phyloP scores from a whole-genome alignment of 2,113 vertebrate species.

The Dasyurus viverrinus region DNA sequence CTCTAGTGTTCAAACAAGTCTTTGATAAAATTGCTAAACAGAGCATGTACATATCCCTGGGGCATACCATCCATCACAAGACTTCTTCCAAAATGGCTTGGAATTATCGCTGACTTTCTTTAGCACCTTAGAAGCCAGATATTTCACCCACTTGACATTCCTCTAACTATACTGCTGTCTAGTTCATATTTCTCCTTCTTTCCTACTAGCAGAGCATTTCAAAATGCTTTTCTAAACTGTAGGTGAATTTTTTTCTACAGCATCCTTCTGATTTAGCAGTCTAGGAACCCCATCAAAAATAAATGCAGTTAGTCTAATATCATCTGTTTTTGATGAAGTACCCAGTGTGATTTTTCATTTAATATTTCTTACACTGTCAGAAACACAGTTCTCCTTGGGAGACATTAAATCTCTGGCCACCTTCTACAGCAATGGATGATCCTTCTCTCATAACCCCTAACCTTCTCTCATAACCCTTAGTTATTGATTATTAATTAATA shows the following conservation, averaged over 20 bases:
- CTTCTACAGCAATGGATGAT: neutral
- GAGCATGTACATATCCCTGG: neutral
- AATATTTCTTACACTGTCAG: neutral
- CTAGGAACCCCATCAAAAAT: neutral
- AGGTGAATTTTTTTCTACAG: neutral
- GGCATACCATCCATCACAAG: neutral
- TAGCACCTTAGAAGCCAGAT: neutral
- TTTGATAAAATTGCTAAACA: neutral
- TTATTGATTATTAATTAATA: no score
- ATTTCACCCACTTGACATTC: neutral
- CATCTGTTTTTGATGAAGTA: neutral
- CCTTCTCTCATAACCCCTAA: neutral
- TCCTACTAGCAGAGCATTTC: neutral
- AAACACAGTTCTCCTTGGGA: neutral
- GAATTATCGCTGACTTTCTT: neutral
- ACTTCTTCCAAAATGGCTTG: neutral
- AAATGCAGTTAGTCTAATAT: neutral
- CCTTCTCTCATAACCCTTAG: neutral
- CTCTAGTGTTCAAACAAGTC: neutral
- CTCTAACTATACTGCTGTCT: neutral
- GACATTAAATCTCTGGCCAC: neutral
- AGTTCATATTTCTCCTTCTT: neutral
- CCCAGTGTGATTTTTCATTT: neutral
- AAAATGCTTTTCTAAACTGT: neutral
- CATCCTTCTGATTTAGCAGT: neutral